These are phyloP conservation scores for Esperia sulphurella DNA, from an alignment of 2,888 invertebrate species.

Conservation along the genomic window DNA sequence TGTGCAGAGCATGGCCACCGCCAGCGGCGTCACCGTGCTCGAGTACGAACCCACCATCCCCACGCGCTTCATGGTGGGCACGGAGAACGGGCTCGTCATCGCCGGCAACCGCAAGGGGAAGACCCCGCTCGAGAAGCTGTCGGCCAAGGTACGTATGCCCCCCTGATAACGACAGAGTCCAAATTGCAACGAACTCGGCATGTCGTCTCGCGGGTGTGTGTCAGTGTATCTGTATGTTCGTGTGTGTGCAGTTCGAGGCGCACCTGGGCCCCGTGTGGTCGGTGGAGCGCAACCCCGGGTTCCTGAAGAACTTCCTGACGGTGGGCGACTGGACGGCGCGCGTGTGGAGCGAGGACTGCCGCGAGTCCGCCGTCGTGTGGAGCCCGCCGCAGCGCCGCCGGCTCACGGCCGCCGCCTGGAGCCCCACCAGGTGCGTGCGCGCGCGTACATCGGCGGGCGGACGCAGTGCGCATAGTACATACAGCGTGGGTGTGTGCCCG, in stretches of 20 bases:
- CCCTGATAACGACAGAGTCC: too few relatives aligned
- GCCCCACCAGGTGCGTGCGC: conserved; percentile 89
- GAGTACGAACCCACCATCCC: conserved; percentile 88
- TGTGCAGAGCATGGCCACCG: conserved; percentile 68
- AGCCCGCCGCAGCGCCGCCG: conserved; percentile 83
- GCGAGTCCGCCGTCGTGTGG: conserved; percentile 94
- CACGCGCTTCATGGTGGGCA: conserved; percentile 85
- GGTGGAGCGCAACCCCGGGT: conserved; percentile 93
- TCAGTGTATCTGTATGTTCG: too few relatives aligned
- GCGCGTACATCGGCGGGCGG: conserved; percentile 88
- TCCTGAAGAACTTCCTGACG: conserved; percentile 95
- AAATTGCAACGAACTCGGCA: too few relatives aligned
- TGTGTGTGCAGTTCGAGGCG: conserved; percentile 68
- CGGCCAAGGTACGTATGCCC: conserved; percentile 64
- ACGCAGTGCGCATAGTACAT: too few relatives aligned
- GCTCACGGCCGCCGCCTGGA: conserved; percentile 90
- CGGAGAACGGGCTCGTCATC: conserved; percentile 82
- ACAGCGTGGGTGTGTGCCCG: conserved; percentile 5
- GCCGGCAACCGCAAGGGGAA: conserved; percentile 86
- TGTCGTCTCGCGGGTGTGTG: too few relatives aligned
- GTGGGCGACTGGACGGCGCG: conserved; percentile 96
- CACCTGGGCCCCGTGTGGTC: conserved; percentile 92
- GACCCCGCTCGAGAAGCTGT: conserved; percentile 81
- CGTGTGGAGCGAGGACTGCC: conserved; percentile 97
- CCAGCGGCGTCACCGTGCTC: conserved; percentile 80